A percentile compares a stretch with the other conserved stretches of the same genome.
These are phyloP conservation scores for Cynopterus sphinx DNA, from an alignment of 2,797 vertebrate species.

Conservation along the genomic window DNA sequence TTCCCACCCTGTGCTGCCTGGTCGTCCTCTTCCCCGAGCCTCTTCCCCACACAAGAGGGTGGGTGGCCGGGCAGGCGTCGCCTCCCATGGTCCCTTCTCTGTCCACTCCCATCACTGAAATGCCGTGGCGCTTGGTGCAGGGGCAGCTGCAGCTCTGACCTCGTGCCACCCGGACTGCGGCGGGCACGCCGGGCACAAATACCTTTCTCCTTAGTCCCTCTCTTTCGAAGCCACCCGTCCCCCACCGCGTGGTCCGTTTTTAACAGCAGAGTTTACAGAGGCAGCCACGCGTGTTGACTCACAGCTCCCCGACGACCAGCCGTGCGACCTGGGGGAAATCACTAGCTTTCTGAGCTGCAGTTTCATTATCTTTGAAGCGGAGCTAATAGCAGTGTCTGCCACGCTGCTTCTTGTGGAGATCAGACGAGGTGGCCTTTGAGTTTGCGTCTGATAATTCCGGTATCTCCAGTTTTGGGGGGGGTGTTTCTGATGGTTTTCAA, in stretches of 20 bases:
- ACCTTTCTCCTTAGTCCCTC: not conserved
- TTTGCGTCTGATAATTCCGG: not conserved
- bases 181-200: accelerated
- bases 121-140: not conserved
- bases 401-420: not conserved
- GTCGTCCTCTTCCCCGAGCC: not conserved
- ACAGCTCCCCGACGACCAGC: too few relatives aligned
- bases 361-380: not conserved
- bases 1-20: too few relatives aligned
- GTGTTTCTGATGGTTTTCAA: not conserved
- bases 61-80: not conserved
- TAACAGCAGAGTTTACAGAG: too few relatives aligned
- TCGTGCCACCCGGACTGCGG: not conserved
- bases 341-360: not conserved
- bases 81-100: not conserved
- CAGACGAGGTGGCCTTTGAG: not conserved
- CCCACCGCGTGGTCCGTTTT: not conserved
- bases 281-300: not conserved
- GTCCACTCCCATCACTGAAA: not conserved
- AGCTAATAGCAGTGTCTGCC: too few relatives aligned
- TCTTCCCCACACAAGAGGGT: not conserved
- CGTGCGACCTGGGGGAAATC: not conserved
- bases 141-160: not conserved
- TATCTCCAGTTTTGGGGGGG: not conserved
- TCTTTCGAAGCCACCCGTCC: not conserved